Evolutionary conservation across 2,113 vertebrate genomes (phyloP).

Genomic region (Saccopteryx leptura): DNA sequence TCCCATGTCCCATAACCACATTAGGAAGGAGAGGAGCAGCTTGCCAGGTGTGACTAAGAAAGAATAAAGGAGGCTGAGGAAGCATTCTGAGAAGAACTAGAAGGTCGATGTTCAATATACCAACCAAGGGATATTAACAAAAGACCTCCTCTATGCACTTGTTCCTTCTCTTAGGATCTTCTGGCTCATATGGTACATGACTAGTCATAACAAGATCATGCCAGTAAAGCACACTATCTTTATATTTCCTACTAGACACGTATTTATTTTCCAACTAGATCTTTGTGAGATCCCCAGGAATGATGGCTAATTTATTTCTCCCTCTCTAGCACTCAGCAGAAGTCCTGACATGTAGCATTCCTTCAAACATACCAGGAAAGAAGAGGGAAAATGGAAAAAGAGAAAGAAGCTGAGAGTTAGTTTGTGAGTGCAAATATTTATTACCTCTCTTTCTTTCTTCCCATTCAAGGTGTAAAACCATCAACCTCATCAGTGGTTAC

Average conservation of each 20-base stretch:
- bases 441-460: neutral
- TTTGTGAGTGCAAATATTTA: neutral
- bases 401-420: neutral
- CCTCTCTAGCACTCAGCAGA: neutral
- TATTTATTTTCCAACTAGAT: neutral
- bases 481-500: neutral
- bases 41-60: neutral
- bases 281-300: neutral
- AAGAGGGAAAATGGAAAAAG: neutral
- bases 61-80: neutral
- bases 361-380: conserved; percentile 22
- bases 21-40: neutral
- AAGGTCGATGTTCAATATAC: neutral
- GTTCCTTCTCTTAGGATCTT: neutral
- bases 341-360: neutral
- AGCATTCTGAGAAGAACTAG: neutral
- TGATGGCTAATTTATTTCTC: neutral
- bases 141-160: neutral
- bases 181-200: neutral
- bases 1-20: fast-evolving
- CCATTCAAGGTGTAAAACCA: neutral
- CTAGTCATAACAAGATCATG: neutral
- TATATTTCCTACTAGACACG: neutral
- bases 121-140: neutral
- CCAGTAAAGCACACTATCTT: neutral